These are phyloP conservation scores for Guaruba guarouba DNA, from an alignment of 2,113 vertebrate genomes.

Conservation along the genomic window DNA sequence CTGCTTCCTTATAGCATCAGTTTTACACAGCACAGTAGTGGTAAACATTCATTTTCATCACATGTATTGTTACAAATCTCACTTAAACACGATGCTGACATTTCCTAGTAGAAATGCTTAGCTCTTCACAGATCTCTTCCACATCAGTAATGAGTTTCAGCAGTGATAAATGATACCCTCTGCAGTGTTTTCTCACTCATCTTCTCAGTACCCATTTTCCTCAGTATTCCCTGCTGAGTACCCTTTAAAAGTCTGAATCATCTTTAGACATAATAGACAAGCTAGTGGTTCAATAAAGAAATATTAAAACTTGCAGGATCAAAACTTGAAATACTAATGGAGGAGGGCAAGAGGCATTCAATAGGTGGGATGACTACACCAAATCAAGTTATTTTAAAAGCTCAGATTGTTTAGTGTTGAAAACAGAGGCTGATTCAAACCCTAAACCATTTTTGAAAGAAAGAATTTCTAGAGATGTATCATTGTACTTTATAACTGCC, in stretches of 20 bases:
- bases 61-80: constrained; percentile 1
- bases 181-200: constrained; percentile 34
- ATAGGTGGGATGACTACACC: not conserved
- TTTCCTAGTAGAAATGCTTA: not conserved
- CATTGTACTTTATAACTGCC: not conserved
- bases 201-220: constrained; percentile 43
- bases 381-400: not conserved
- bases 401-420: not conserved
- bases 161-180: constrained; percentile 40
- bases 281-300: not conserved
- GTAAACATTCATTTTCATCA: constrained; percentile 4
- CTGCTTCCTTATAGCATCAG: not conserved
- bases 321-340: not conserved
- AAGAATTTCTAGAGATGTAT: not conserved
- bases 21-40: not conserved
- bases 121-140: not conserved
- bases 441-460: not conserved
- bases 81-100: not conserved
- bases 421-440: not conserved
- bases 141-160: constrained; percentile 35
- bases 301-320: not conserved
- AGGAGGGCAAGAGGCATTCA: not conserved
- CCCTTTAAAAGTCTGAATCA: constrained; percentile 49
- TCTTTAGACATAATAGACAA: constrained; percentile 33
- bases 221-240: constrained; percentile 28